Base-by-base conservation (phyloP, 2,797 vertebrate species). In the Sciurus vulgaris region DNA sequence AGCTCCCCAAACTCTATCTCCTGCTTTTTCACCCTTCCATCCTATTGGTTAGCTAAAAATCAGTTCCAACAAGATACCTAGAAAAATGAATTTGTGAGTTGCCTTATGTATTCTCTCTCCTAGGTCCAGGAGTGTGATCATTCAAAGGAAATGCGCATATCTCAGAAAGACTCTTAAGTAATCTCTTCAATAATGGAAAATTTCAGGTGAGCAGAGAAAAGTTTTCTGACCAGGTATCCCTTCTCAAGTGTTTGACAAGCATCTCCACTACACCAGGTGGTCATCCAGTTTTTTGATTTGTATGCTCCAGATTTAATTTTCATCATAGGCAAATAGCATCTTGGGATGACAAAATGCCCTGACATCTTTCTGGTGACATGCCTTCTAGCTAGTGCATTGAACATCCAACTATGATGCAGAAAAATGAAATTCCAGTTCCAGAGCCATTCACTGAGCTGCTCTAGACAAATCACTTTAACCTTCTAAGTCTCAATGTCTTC, bases 231-330 rank as follows among this genome's bases (percentile, higher is more conserved):
- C 17, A 73, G 84, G 77, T 30, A 51, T 5, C 24, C n/a, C n/a
- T 88, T 91, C 28, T 47, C 49, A 67, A 56, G 12, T 61, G 63
- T 78, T 56, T 41, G 28, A 44, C 8, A 91, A 81, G 69, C 38
- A 81, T 20, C 24, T 85, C 54, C 54, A 30, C 11, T 17, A 59
- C 3, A 86, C 15, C 54, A 88, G 35, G 47, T 38, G 35, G 18
- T 54, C 44, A 81, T 17, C 51, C 65, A 92, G 65, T 67, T 73
- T 90, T n/a, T 78, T 69, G 44, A 72, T 91, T 72, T 33, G 12
- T 26, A 63, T 44, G 33, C 44, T 89, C 20, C 82, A 69, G 73
- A 93, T 94, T 96, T 65, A 91, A 59, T 83, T 54, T 22, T 33
- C 12, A 41, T 81, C 38, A 86, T 2, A 51, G 85, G 59, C 59